phyloP scores from a whole-genome alignment of 2,888 invertebrate genomes.

The Polydrusus pterygomalis region DNA sequence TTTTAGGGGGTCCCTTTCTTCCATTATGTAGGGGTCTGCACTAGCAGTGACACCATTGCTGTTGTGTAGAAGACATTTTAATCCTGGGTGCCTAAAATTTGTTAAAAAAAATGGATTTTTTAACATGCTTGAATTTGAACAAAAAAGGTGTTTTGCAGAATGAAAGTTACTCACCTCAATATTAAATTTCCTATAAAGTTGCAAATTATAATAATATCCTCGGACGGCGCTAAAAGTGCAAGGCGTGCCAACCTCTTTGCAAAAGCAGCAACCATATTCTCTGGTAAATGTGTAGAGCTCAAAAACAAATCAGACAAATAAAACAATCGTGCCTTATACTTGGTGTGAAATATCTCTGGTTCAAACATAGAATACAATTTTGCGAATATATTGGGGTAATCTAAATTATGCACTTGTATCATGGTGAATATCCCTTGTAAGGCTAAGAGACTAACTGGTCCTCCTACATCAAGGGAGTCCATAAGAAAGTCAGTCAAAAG shows the following conservation, averaged over 20 bases:
- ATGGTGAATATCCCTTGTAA: slow-evolving; percentile 93
- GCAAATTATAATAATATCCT: slow-evolving; percentile 84
- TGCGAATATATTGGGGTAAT: slow-evolving; percentile 95
- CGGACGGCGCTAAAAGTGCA: slow-evolving; percentile 87
- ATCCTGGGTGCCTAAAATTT: slow-evolving; percentile 83
- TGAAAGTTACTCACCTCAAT: slow-evolving; percentile 72
- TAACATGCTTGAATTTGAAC: no score
- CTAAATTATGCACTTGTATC: slow-evolving; percentile 93
- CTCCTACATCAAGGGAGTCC: slow-evolving; percentile 90
- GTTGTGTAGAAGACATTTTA: slow-evolving; percentile 80
- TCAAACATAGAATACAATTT: slow-evolving; percentile 97
- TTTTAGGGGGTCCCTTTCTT: slow-evolving; percentile 85
- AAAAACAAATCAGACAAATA: slow-evolving; percentile 93
- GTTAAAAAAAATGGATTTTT: neutral
- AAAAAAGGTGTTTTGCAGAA: no score
- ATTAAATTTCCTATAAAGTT: slow-evolving; percentile 91
- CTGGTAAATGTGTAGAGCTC: slow-evolving; percentile 95
- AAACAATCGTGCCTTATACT: slow-evolving; percentile 91
- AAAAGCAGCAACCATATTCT: slow-evolving; percentile 93
- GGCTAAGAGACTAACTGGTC: slow-evolving; percentile 91
- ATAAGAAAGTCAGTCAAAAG: slow-evolving; percentile 93
- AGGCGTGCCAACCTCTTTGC: slow-evolving; percentile 91
- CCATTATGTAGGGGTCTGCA: slow-evolving; percentile 89
- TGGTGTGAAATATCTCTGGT: slow-evolving; percentile 92
- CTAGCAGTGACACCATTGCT: slow-evolving; percentile 72